Base-by-base conservation (phyloP, 2,888 invertebrate genomes). In the Rotaria magnacalcarata region DNA sequence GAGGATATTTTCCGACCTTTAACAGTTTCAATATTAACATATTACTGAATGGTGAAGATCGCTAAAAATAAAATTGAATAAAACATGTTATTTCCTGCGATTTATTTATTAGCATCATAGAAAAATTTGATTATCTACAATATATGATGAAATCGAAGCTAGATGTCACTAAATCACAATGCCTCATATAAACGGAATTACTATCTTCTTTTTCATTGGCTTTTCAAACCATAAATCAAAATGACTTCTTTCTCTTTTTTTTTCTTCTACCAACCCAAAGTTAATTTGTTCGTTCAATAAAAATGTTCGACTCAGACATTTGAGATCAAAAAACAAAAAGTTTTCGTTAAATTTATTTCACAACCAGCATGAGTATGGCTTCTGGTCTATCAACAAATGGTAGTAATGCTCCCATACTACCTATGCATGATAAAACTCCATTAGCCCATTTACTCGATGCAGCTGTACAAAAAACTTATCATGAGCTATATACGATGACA, bases 391-490 rank as follows among this genome's bases (percentile, higher is more conserved):
- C 67, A 41, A 27, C 67, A 34, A 67, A 19, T 19, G 19, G 34
- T 34, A 67, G 8, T 41, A 67, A 67, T 67, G 5, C 67, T 34
- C 14, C 67, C 5, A 34, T 67, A 5, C 19, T 67, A 67, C 67
- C 67, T 5, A 67, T 34, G 34, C 34, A 80, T 47, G 80, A 80
- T 80, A 80, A 80, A 80, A 80, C 80, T 24, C 89, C 96, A 1
- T 92, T 99, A 75, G 95, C 95, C 41, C 93, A 96, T 89, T 93
- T 99, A 1, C 96, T 99, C 89, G 98, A 99, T 90, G 97, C 96
- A 90, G 97, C 97, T 87, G 95, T 98, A 75, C 98, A 99, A 92
- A 93, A 97, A 89, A 97, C 97, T 41, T 98, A 97, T 90, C 97
- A 98, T 93, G 98, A 99, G 90, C 94, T 99, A 85, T 95, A 96